Evolutionary conservation across 2,113 vertebrate species (phyloP), one percentile per base, ranked within the genome.

Genomic region (Solea senegalensis): DNA sequence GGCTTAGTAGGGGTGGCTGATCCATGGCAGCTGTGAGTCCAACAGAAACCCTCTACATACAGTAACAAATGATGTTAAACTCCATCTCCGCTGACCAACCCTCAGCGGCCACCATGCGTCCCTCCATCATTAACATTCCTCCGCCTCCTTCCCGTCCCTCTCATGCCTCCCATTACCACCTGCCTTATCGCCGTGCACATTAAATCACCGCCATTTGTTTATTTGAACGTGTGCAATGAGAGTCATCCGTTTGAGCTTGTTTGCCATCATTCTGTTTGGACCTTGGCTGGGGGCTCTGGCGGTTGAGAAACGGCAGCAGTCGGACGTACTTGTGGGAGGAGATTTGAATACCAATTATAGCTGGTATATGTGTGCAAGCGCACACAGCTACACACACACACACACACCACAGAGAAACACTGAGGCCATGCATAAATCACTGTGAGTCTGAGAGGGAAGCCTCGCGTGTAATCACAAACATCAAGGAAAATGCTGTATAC

Each of bases 201-300:
- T 90, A 89, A 91, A 93, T 93, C 90, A 86, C 85, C 83, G 73
- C 81, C 69, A 83, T 92, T 92, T 90, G 89, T 94, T 92, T 91
- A 85, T 92, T 83, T 77, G 85, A 87, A 85, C 62, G 81, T 74
- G 81, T 76, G 84, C 82, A 78, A 88, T 86, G 81, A 82, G 82
- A 91, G 73, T 82, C 90, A 80, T 92, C 90, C 78, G 61, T 85
- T 88, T 82, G 59, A 88, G 88, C 87, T 82, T 79, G 80, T 88
- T 88, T 81, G 76, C 84, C 88, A 84, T 82, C 89, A 78, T 69
- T 86, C 75, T 74, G 83, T 78, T 83, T 86, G 87, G 88, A 84
- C 88, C 86, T 85, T 84, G 88, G 85, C 85, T 79, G 60, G 46
- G 57, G 54, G 72, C 76, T 81, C 72, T 28, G 80, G 71, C 50